These are phyloP conservation scores for Calephelis nemesis DNA, from an alignment of 1,140 invertebrate species.

Conservation along the genomic window DNA sequence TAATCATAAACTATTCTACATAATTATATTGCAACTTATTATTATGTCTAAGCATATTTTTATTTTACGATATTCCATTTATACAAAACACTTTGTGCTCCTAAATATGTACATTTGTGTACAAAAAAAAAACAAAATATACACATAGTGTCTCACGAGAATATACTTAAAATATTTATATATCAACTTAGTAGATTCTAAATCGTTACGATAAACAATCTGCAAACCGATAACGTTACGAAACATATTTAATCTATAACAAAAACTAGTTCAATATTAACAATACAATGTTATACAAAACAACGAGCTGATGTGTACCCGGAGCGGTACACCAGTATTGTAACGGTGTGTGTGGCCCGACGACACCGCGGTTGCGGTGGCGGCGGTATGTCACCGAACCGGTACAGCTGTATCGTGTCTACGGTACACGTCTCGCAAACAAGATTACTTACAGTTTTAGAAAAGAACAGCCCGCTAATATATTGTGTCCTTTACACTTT, in stretches of 20 bases:
- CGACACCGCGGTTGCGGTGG: no score
- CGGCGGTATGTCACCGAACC: no score
- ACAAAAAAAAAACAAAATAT: constrained; percentile 46
- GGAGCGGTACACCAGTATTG: not conserved
- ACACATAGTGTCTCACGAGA: constrained; percentile 38
- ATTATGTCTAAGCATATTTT: constrained; percentile 26
- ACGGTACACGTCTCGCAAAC: no score
- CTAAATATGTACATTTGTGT: constrained; percentile 42
- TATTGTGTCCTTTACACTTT: no score
- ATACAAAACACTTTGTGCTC: constrained; percentile 61
- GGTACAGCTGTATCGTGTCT: no score
- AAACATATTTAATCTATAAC: not conserved
- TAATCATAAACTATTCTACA: constrained; percentile 6
- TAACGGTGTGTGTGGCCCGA: not conserved
- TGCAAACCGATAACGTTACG: not conserved
- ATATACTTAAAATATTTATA: constrained; percentile 25
- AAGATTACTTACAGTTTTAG: no score
- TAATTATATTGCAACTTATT: constrained; percentile 23
- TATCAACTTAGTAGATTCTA: constrained; percentile 3
- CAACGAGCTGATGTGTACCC: not conserved
- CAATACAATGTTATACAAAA: constrained; percentile 8
- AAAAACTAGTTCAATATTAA: not conserved
- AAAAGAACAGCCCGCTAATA: no score
- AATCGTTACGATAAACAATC: not conserved
- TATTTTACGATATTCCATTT: constrained; percentile 27